phyloP scores from a whole-genome alignment of 2,888 invertebrate genomes.

The Drosophila pseudotakahashii region DNA sequence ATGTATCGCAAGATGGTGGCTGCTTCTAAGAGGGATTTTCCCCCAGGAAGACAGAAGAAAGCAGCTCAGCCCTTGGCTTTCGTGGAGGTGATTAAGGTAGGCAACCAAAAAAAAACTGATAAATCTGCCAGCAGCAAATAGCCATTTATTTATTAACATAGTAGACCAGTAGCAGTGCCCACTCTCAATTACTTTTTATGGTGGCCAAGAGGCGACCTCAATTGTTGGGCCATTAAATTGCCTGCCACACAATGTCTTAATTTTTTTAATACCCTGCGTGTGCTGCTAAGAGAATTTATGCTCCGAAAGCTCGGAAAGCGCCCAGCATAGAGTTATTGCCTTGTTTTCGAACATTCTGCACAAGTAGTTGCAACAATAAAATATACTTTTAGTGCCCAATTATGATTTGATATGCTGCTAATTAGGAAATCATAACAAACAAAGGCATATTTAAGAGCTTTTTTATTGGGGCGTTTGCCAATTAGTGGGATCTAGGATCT shows the following conservation, averaged over 20 bases:
- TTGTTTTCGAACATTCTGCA: constrained; percentile 57
- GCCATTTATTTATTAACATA: constrained; percentile 13
- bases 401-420: constrained; percentile 62
- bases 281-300: too few relatives aligned
- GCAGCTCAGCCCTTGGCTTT: constrained; percentile 9
- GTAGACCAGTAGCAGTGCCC: constrained; percentile 1
- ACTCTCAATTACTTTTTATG: constrained; percentile 44
- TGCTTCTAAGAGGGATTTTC: not conserved
- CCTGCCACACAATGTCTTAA: constrained; percentile 51
- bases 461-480: constrained; percentile 50
- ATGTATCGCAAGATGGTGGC: constrained; percentile 37
- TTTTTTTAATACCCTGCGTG: constrained; percentile 14
- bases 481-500: constrained; percentile 31
- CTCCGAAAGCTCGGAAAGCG: too few relatives aligned
- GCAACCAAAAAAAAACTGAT: constrained; percentile 1
- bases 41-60: constrained; percentile 2
- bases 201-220: constrained; percentile 55
- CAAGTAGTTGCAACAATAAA: constrained; percentile 41
- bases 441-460: constrained; percentile 33
- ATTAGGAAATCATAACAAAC: constrained; percentile 58
- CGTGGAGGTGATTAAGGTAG: constrained; percentile 40
- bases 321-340: constrained; percentile 57
- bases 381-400: constrained; percentile 58
- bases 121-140: constrained; percentile 12
- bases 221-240: constrained; percentile 64